Conservation (phyloP, 2,888 invertebrate genomes). For the Rhogogaster chlorosoma region DNA sequence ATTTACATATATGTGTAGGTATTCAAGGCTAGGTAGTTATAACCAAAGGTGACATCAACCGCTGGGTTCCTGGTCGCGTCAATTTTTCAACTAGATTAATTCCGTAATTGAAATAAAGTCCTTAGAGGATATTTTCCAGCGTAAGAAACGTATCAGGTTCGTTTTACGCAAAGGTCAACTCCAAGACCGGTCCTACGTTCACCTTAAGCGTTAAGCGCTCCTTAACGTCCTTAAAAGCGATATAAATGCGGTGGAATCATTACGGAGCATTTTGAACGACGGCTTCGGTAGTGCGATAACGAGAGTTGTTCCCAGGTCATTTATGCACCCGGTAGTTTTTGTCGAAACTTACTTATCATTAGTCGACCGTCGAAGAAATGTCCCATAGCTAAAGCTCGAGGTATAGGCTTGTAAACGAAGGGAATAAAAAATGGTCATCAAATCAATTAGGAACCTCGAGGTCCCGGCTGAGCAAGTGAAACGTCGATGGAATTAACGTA, state of each 20-base stretch:
- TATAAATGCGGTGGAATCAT: conserved; percentile 2
- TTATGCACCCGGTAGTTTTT: neutral
- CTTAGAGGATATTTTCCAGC: neutral
- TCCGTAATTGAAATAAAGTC: neutral
- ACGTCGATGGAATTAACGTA: neutral
- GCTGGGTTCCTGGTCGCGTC: neutral
- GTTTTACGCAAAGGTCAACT: neutral
- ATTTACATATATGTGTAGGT: neutral
- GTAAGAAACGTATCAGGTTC: conserved; percentile 3
- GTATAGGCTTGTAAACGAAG: neutral
- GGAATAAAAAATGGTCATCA: conserved; percentile 2
- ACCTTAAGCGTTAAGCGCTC: conserved; percentile 14
- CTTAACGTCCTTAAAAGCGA: conserved; percentile 1
- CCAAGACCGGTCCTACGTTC: neutral
- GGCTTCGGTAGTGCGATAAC: neutral
- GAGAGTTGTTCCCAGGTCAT: conserved; percentile 6
- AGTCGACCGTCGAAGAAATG: neutral
- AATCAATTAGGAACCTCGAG: conserved; percentile 34
- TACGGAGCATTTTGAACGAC: neutral
- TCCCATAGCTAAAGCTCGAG: neutral
- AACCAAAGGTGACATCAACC: conserved; percentile 7
- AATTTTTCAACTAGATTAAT: neutral
- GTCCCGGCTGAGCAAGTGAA: neutral
- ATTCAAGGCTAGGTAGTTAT: conserved; percentile 1
- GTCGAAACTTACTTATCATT: conserved; percentile 25